Conservation (phyloP, 64 coral and sea anemone species). For the Porites australiensis region DNA sequence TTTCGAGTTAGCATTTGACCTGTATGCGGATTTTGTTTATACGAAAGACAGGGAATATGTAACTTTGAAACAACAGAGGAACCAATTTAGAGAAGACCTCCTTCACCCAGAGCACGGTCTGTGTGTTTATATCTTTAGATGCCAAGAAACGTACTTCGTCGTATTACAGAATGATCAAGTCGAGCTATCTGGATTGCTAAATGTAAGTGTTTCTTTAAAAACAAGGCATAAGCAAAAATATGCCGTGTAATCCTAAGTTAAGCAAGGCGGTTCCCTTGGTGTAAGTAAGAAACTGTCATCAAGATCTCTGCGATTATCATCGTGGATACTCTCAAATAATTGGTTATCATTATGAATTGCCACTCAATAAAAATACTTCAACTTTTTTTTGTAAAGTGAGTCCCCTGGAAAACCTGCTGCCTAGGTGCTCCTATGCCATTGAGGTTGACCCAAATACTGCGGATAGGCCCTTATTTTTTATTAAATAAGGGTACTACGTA, state of each 20-base stretch:
- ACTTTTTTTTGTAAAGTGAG: neutral
- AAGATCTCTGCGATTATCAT: neutral
- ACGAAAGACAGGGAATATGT: constrained; percentile 34
- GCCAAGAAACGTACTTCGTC: constrained; percentile 18
- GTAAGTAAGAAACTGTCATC: neutral
- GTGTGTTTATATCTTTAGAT: constrained; percentile 48
- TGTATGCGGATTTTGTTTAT: constrained; percentile 52
- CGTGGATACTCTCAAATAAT: neutral
- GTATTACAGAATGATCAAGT: constrained; percentile 50
- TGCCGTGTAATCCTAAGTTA: neutral
- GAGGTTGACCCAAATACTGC: neutral
- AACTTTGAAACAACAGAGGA: constrained; percentile 22
- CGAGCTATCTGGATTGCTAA: constrained; percentile 28
- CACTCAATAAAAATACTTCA: neutral
- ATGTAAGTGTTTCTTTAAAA: constrained; percentile 13
- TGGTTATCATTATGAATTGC: neutral
- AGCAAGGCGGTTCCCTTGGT: neutral
- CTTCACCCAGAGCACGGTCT: constrained; percentile 28
- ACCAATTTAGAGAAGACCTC: constrained; percentile 13
- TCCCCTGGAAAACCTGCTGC: neutral
- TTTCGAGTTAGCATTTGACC: constrained; percentile 36
- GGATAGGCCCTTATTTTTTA: neutral
- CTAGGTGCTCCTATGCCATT: neutral
- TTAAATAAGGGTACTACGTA: neutral
- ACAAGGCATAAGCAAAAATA: neutral